Conservation (phyloP, 2,113 vertebrate genomes). For the Tachysurus fulvidraco region DNA sequence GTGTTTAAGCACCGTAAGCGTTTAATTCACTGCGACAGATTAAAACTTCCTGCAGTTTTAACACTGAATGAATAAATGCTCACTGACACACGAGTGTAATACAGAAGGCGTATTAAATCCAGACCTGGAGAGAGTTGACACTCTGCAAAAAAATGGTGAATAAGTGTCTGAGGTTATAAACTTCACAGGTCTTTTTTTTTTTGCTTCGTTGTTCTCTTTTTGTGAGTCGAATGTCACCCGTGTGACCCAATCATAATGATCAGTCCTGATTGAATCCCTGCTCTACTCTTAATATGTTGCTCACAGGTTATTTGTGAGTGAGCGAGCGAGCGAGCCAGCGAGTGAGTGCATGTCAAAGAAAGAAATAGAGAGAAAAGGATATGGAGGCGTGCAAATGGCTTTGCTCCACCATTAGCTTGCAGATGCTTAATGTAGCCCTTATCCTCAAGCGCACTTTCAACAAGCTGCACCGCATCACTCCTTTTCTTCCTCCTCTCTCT, state of each 20-base stretch:
- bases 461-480: slow-evolving; percentile 18
- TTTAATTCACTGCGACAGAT: background rate
- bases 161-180: background rate
- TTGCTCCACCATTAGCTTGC: background rate
- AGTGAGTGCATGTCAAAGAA: background rate
- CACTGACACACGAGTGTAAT: background rate
- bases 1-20: background rate
- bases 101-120: background rate
- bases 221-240: background rate
- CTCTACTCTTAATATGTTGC: slow-evolving; percentile 27
- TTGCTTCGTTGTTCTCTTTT: slow-evolving; percentile 23
- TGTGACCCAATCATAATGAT: slow-evolving; percentile 32
- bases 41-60: background rate
- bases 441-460: slow-evolving; percentile 1
- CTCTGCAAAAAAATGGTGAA: background rate
- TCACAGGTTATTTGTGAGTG: background rate
- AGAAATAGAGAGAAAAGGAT: background rate
- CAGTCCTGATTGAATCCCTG: slow-evolving; percentile 24
- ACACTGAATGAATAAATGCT: background rate
- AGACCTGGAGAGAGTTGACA: background rate
- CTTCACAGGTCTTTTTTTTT: background rate
- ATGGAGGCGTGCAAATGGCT: slow-evolving; percentile 1
- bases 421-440: slow-evolving; percentile 2
- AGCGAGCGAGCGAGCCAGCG: background rate
- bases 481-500: slow-evolving; percentile 48